Conservation (phyloP, 2,113 vertebrate genomes). For the Dicentrarchus labrax region DNA sequence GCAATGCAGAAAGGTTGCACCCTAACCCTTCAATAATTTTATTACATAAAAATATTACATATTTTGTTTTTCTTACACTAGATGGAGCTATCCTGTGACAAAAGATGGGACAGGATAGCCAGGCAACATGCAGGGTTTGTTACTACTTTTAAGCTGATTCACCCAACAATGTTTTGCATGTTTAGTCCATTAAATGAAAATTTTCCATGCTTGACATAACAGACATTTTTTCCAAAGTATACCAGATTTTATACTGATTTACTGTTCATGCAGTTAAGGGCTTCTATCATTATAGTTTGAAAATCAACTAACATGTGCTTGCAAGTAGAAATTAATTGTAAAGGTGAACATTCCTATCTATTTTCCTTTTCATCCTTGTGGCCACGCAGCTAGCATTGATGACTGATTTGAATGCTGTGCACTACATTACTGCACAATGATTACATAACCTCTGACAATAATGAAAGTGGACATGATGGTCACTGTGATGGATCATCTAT, state of each 20-base stretch:
- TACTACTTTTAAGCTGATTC: neutral
- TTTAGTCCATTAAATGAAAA: neutral
- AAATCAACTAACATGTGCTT: neutral
- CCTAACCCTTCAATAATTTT: neutral
- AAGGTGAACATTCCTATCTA: neutral
- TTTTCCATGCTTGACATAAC: neutral
- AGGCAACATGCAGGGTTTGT: neutral
- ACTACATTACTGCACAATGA: neutral
- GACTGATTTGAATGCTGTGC: neutral
- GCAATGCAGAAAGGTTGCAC: neutral
- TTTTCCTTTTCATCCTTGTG: no score
- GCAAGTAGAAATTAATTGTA: neutral
- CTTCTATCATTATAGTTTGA: neutral
- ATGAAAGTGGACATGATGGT: neutral
- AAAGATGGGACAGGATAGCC: neutral
- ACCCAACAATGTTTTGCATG: neutral
- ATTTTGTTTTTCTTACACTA: conserved; percentile 4
- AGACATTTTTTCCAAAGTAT: neutral
- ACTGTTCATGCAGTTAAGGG: neutral
- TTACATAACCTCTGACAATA: conserved; percentile 2
- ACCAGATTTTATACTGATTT: neutral
- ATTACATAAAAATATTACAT: no score
- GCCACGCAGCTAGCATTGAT: neutral
- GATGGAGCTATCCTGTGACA: conserved; percentile 13
- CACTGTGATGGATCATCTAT: conserved; percentile 15